Percentiles rank a stretch among this genome's conserved stretches.
phyloP scores from a whole-genome alignment of 2,888 invertebrate genomes.

The Troglohyphantes excavatus region DNA sequence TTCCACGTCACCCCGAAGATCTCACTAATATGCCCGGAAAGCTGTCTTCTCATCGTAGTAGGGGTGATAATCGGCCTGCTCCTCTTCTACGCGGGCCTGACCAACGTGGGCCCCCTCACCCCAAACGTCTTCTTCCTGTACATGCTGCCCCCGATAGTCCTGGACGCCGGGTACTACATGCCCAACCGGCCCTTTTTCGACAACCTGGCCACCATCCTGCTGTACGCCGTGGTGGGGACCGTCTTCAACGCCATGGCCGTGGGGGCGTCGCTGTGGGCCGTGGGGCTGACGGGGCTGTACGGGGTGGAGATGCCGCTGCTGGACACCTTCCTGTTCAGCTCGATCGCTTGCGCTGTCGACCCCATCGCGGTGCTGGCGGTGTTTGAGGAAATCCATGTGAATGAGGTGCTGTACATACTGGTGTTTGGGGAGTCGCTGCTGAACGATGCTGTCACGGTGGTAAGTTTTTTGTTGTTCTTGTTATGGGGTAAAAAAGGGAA shows the following conservation, averaged over 20 bases:
- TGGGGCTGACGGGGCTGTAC: constrained; percentile 91
- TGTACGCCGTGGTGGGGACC: constrained; percentile 98
- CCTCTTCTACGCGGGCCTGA: constrained; percentile 86
- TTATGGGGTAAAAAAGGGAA: too few species aligned
- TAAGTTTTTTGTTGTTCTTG: too few species aligned
- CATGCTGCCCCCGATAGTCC: constrained; percentile 98
- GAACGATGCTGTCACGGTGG: constrained; percentile 98
- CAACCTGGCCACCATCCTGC: constrained; percentile 96
- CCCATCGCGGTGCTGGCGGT: constrained; percentile 98
- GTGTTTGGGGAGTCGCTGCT: constrained; percentile 99
- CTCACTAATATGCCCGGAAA: constrained; percentile 97
- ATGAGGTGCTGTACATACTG: constrained; percentile 98
- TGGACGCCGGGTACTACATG: constrained; percentile 99
- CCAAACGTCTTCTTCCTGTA: constrained; percentile 99
- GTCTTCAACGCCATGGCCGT: constrained; percentile 93
- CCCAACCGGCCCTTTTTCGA: constrained; percentile 98
- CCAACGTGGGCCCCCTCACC: constrained; percentile 87
- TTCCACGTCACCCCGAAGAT: constrained; percentile 97
- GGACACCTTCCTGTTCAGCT: constrained; percentile 93
- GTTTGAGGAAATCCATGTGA: constrained; percentile 98
- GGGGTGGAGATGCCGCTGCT: constrained; percentile 87
- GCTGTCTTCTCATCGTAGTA: constrained; percentile 96
- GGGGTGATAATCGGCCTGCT: constrained; percentile 94
- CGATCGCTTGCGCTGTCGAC: constrained; percentile 97
- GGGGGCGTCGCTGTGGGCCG: constrained; percentile 90